Percentiles rank a stretch among this genome's conserved stretches.
Conservation (phyloP, 92 coral and sea anemone genomes). For the Porites rus region DNA sequence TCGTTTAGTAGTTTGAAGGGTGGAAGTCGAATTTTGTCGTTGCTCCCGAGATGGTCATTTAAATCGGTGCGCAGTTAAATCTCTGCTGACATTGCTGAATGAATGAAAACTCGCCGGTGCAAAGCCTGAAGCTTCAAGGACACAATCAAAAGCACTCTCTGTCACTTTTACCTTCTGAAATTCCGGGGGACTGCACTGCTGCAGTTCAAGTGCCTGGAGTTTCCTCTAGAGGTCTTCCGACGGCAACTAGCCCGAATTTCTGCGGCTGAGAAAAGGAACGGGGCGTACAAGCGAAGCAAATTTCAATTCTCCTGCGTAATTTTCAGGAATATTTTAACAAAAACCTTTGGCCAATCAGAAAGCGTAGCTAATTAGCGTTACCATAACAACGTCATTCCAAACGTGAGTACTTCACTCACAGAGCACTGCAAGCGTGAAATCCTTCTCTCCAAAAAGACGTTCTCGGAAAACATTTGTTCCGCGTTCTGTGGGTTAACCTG, state of each 20-base stretch:
- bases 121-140: slow-evolving; percentile 14
- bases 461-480: slow-evolving; percentile 28
- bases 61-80: slow-evolving; percentile 58
- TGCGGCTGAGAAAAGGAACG: slow-evolving; percentile 78
- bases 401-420: slow-evolving; percentile 57
- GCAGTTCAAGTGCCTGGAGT: slow-evolving; percentile 84
- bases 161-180: slow-evolving; percentile 57
- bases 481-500: slow-evolving; percentile 37
- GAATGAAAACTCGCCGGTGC: slow-evolving; percentile 31
- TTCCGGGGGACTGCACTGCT: slow-evolving; percentile 76
- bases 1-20: background rate
- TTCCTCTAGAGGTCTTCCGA: slow-evolving; percentile 63
- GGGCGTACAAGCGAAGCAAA: slow-evolving; percentile 74
- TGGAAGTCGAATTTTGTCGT: background rate
- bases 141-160: slow-evolving; percentile 1
- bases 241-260: slow-evolving; percentile 78
- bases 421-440: slow-evolving; percentile 9
- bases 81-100: slow-evolving; percentile 30
- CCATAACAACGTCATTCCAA: slow-evolving; percentile 66
- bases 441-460: background rate
- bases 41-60: slow-evolving; percentile 43
- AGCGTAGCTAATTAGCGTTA: slow-evolving; percentile 39
- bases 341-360: slow-evolving; percentile 68
- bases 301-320: slow-evolving; percentile 80
- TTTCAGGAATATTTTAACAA: slow-evolving; percentile 49